A percentile compares a stretch with the other conserved stretches of the same genome.
These are phyloP conservation scores for Opisthograptis luteolata DNA, from an alignment of 2,888 invertebrate species.

Conservation along the genomic window DNA sequence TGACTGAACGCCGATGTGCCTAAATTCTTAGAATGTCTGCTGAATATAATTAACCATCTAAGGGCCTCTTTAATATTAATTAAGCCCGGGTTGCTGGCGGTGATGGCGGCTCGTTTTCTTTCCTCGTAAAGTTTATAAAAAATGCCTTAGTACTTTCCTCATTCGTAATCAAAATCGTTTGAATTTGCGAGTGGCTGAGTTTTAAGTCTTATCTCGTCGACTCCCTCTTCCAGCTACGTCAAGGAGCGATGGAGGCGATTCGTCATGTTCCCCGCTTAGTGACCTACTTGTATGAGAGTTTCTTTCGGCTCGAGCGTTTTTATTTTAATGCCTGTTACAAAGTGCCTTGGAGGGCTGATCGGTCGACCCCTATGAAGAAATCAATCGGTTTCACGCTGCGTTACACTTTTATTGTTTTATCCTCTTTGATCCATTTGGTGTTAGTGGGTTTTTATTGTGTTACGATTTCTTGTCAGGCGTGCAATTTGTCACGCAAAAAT, in stretches of 20 bases:
- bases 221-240: slow-evolving; percentile 55
- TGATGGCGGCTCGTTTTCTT: slow-evolving; percentile 35
- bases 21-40: slow-evolving; percentile 75
- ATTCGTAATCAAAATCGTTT: slow-evolving; percentile 46
- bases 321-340: slow-evolving; percentile 50
- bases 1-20: slow-evolving; percentile 54
- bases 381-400: slow-evolving; percentile 62
- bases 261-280: slow-evolving; percentile 71
- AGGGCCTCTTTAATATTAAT: slow-evolving; percentile 60
- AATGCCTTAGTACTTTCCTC: slow-evolving; percentile 19
- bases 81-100: slow-evolving; percentile 33
- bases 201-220: slow-evolving; percentile 64
- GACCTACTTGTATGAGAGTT: slow-evolving; percentile 67
- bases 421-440: slow-evolving; percentile 46
- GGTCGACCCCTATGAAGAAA: slow-evolving; percentile 57
- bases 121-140: slow-evolving; percentile 21
- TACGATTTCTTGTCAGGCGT: slow-evolving; percentile 27
- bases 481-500: slow-evolving; percentile 24
- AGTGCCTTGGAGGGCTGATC: slow-evolving; percentile 49
- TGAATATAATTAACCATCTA: slow-evolving; percentile 68
- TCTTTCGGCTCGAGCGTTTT: slow-evolving; percentile 46
- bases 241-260: slow-evolving; percentile 74
- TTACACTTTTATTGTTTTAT: slow-evolving; percentile 59
- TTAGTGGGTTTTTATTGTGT: slow-evolving; percentile 32
- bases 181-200: slow-evolving; percentile 53